These are phyloP conservation scores for Anneissia japonica DNA, from an alignment of 35 echinoderm and acorn worm species.

Conservation along the genomic window DNA sequence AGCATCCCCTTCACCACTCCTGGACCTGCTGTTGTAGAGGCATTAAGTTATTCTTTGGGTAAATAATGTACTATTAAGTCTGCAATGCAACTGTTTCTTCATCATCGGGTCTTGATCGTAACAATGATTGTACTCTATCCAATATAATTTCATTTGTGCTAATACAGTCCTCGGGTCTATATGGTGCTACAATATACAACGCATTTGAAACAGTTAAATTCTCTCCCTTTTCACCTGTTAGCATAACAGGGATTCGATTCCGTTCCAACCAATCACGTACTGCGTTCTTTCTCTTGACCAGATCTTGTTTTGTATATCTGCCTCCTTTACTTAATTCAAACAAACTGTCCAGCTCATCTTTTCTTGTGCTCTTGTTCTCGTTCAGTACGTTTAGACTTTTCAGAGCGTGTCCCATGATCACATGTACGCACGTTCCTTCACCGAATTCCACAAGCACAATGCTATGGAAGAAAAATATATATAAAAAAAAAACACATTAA, in stretches of 20 bases:
- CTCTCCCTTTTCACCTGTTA: background rate
- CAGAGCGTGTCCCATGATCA: slow-evolving; percentile 54
- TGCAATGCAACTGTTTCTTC: background rate
- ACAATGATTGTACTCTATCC: background rate
- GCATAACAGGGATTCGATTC: background rate
- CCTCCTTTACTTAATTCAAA: slow-evolving; percentile 7
- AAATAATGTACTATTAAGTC: no score
- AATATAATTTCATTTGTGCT: background rate
- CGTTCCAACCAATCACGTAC: background rate
- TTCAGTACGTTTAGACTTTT: slow-evolving; percentile 26
- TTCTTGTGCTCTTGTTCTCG: slow-evolving; percentile 13
- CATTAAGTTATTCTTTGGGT: no score
- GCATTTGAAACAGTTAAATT: background rate
- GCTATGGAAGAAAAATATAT: slow-evolving; percentile 23
- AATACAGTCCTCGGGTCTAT: background rate
- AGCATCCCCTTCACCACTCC: no score
- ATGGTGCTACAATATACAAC: background rate
- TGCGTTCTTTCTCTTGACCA: slow-evolving; percentile 11
- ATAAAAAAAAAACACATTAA: background rate
- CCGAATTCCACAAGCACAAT: slow-evolving; percentile 38
- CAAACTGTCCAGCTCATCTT: slow-evolving; percentile 20
- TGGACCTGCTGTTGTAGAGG: no score
- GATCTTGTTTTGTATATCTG: background rate
- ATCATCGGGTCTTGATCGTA: background rate
- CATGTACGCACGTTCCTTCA: background rate